Evolutionary conservation across 2,113 vertebrate species (phyloP), one percentile per base, ranked within the genome.

Genomic region (Zosterops hypoxanthus): DNA sequence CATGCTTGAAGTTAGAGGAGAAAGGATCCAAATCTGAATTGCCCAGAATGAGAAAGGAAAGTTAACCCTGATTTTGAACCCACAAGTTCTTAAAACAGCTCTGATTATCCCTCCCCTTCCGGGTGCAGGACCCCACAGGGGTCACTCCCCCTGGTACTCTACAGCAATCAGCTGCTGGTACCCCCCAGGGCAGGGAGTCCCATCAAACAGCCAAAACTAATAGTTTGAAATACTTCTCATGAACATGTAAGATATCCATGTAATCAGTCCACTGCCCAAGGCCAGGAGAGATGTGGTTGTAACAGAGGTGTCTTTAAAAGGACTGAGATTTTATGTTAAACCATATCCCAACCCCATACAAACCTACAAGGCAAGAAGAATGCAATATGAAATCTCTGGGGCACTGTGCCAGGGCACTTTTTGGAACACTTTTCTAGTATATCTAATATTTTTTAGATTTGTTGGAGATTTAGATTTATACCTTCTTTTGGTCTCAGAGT

Each of bases 81-180:
- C 36, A 9, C 0, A 2, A 26, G 25, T 23, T 82, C 28, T 22
- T 42, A 14, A 12, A 61, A 18, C 8, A 31, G 11, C n/a, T 83
- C 68, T 36, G 46, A 8, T 41, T 11, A 2, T 3, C 26, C 39
- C 11, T 69, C 34, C 53, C 19, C 7, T 28, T 9, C 11, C 0
- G 1, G 2, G 50, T 14, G 25, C 79, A 39, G 3, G 28, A n/a
- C 31, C 26, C 63, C 33, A 10, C 6, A 7, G 0, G 0, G 46
- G 59, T 69, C 69, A 22, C 23, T 33, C 57, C 5, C 23, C 42
- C 41, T 9, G 44, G 39, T 3, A 34, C n/a, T 46, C 56, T 4
- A 5, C 49, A 42, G 53, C 57, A 11, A 34, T 24, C 14, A 3
- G 42, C 36, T 71, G 11, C 24, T 4, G 16, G 8, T 9, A 5